Evolutionary conservation across 2,113 vertebrate species (phyloP).

Genomic region (Eulacestoma nigropectus): DNA sequence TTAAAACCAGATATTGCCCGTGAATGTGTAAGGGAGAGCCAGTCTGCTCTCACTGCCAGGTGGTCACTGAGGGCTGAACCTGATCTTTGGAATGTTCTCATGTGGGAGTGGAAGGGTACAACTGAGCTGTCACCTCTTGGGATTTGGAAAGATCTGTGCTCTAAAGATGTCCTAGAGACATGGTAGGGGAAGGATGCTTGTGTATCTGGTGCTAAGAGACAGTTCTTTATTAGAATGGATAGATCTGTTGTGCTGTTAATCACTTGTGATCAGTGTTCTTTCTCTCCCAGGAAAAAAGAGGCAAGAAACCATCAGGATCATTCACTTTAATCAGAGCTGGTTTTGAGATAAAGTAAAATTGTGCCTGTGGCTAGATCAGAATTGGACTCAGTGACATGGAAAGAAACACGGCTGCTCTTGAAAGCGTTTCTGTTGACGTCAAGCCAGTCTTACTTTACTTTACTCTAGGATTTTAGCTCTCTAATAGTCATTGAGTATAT

Average conservation of each 20-base stretch:
- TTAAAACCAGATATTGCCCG: conserved; percentile 4
- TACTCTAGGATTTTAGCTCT: not conserved
- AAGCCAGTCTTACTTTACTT: not conserved
- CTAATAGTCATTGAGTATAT: not conserved
- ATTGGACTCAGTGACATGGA: not conserved
- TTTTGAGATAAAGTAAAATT: conserved; percentile 31
- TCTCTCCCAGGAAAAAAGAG: not conserved
- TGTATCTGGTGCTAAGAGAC: not conserved
- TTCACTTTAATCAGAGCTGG: conserved; percentile 23
- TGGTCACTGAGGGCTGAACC: conserved; percentile 24
- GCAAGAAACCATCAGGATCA: conserved; percentile 17
- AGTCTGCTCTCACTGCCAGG: conserved; percentile 20
- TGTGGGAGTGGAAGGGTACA: not conserved
- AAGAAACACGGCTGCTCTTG: not conserved
- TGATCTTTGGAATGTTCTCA: not conserved
- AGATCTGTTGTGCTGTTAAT: conserved; percentile 10
- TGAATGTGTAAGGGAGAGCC: conserved; percentile 10
- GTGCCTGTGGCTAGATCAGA: conserved; percentile 36
- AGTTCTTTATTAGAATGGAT: not conserved
- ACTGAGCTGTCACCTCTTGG: not conserved
- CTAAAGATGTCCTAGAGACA: not conserved
- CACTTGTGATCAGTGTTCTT: conserved; percentile 1
- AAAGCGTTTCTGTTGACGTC: conserved; percentile 20
- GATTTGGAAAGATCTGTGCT: not conserved
- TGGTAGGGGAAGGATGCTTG: not conserved